These are phyloP conservation scores for Drosophila sp. DNA, from an alignment of 1,140 invertebrate genomes.

Conservation along the genomic window DNA sequence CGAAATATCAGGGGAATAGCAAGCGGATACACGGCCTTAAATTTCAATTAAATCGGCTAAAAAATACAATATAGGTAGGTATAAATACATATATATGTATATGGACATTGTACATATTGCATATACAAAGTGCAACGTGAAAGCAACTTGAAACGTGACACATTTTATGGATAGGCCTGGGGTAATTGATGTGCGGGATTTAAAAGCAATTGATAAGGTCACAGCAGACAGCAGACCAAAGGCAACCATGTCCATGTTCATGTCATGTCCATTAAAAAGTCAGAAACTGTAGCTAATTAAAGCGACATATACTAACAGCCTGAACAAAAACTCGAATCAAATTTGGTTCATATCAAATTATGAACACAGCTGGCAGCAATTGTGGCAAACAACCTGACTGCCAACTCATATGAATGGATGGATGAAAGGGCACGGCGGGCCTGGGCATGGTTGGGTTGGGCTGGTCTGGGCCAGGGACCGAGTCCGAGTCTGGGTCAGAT, in stretches of 20 bases:
- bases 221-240: slow-evolving; percentile 13
- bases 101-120: too few relatives aligned
- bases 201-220: slow-evolving; percentile 74
- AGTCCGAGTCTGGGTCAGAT: slow-evolving; percentile 7
- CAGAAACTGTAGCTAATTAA: slow-evolving; percentile 79
- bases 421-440: neutral
- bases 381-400: slow-evolving; percentile 64
- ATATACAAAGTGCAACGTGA: slow-evolving; percentile 17
- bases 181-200: slow-evolving; percentile 76
- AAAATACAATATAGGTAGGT: slow-evolving; percentile 21
- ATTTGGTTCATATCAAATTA: slow-evolving; percentile 78
- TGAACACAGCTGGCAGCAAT: slow-evolving; percentile 78
- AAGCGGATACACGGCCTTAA: slow-evolving; percentile 31
- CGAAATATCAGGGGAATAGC: neutral
- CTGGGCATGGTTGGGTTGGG: neutral
- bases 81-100: too few relatives aligned
- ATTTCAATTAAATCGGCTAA: slow-evolving; percentile 73
- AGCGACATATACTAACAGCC: slow-evolving; percentile 49
- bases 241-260: slow-evolving; percentile 19
- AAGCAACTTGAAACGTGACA: slow-evolving; percentile 63
- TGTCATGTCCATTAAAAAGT: slow-evolving; percentile 72
- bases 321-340: slow-evolving; percentile 71
- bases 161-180: slow-evolving; percentile 67
- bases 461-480: neutral
- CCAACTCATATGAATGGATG: slow-evolving; percentile 55